Evolutionary conservation across 2,797 vertebrate species (phyloP).

Genomic region (Sebastes hubbsi): DNA sequence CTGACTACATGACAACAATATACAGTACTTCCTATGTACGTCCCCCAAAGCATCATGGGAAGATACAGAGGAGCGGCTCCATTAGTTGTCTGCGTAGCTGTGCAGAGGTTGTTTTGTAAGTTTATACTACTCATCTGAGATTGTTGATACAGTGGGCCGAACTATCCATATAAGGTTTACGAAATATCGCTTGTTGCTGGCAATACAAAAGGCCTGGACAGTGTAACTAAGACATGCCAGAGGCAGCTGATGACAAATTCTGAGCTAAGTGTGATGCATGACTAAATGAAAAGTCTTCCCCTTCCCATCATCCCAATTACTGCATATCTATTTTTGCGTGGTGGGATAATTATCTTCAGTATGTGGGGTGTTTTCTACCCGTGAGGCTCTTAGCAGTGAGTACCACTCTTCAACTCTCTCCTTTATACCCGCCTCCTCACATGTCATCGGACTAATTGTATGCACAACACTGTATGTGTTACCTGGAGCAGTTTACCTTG

Average conservation of each 20-base stretch:
- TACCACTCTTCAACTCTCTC: not conserved
- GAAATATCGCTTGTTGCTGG: slow-evolving; percentile 31
- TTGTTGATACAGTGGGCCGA: slow-evolving; percentile 5
- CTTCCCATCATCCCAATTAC: slow-evolving; percentile 26
- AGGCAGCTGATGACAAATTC: slow-evolving; percentile 33
- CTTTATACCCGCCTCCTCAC: slow-evolving; percentile 6
- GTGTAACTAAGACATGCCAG: slow-evolving; percentile 24
- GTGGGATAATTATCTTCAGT: slow-evolving; percentile 41
- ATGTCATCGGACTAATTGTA: slow-evolving; percentile 11
- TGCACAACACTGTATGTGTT: not conserved
- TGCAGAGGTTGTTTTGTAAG: not conserved
- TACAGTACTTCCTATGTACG: too few relatives aligned
- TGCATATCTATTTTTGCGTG: slow-evolving; percentile 20
- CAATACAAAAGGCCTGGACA: slow-evolving; percentile 22
- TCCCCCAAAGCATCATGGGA: too few relatives aligned
- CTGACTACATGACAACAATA: too few relatives aligned
- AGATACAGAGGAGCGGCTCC: not conserved
- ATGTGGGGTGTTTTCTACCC: slow-evolving; percentile 25
- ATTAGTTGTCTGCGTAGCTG: not conserved
- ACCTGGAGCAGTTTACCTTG: slow-evolving; percentile 4
- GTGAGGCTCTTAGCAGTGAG: slow-evolving; percentile 10
- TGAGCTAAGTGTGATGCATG: slow-evolving; percentile 29
- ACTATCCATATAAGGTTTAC: slow-evolving; percentile 21
- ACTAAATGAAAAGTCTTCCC: slow-evolving; percentile 35
- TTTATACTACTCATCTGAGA: slow-evolving; percentile 1